Evolutionary conservation across 2,113 vertebrate species (phyloP), one percentile per base, ranked within the genome.

Genomic region (Cromileptes altivelis): DNA sequence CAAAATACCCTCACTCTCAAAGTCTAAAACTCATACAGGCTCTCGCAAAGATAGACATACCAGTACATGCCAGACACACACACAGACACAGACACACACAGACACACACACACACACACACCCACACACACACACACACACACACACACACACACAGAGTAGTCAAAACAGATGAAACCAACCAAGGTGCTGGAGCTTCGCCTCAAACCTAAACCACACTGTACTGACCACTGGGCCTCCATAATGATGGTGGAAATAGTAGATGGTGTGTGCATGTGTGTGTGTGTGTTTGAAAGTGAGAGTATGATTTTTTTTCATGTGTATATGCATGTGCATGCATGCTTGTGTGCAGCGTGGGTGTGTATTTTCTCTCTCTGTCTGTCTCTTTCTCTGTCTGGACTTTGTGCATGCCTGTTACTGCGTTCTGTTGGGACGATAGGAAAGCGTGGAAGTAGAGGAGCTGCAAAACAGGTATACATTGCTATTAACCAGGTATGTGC

Each of bases 131-230:
- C 65, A 64, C 64, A 72, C 58, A 80, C 63, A 64, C 45, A 30
- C 33, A 67, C 52, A 60, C 42, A 42, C 47, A 56, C 21, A 57
- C 50, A 69, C 19, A 80, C 72, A 33, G 6, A 25, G 69, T 72
- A 58, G 64, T 71, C 62, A 78, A 65, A 78, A 60, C 75, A 79
- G 67, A 80, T 30, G 60, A 82, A 82, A 79, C 52, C 2, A 47
- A 30, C 65, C 49, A n/a, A 68, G 62, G 76, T 83, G 81, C 75
- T 92, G 85, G 90, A 91, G 76, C 30, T 21, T 72, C 0, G 75
- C 85, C 89, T 87, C 70, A 75, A 76, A 88, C 90, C 89, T 25
- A 71, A 88, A 92, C 91, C 90, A 77, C 84, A 85, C 25, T 62
- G 72, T 63, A 11, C 74, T 91, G 84, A 91, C 90, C 82, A 75